phyloP scores from a whole-genome alignment of 2,888 invertebrate species.

The Colostygia pectinataria region DNA sequence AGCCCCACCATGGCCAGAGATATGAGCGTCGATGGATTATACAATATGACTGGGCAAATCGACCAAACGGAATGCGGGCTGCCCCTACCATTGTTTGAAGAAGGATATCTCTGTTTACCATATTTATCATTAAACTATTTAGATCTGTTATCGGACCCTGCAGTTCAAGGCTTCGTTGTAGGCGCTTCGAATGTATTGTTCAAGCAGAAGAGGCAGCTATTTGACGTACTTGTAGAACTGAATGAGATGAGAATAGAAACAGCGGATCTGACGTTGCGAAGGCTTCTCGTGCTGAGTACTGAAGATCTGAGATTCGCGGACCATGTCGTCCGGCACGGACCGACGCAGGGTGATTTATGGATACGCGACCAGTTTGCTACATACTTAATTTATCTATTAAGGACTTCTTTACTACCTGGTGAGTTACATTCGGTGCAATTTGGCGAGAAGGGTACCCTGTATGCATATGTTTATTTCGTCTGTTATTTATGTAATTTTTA shows the following conservation, averaged over 20 bases:
- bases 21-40: conserved; percentile 84
- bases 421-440: too few species aligned
- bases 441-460: too few species aligned
- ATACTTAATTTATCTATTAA: conserved; percentile 90
- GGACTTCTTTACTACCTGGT: conserved; percentile 90
- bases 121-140: conserved; percentile 97
- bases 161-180: conserved; percentile 93
- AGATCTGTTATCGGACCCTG: conserved; percentile 94
- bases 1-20: conserved; percentile 86
- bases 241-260: conserved; percentile 93
- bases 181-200: conserved; percentile 99
- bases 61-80: conserved; percentile 91
- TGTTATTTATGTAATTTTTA: too few species aligned
- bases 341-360: conserved; percentile 97
- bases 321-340: conserved; percentile 89
- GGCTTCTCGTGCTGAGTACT: conserved; percentile 93
- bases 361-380: conserved; percentile 96
- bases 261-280: conserved; percentile 89
- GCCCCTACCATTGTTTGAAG: conserved; percentile 93
- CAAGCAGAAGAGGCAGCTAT: conserved; percentile 95
- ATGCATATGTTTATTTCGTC: too few species aligned
- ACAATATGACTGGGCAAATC: conserved; percentile 86
- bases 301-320: conserved; percentile 98
- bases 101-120: conserved; percentile 97
- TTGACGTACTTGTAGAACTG: conserved; percentile 96